Evolutionary conservation across 2,888 invertebrate species (phyloP), one percentile per base, ranked within the genome.

Genomic region (Leptopilina syphax): DNA sequence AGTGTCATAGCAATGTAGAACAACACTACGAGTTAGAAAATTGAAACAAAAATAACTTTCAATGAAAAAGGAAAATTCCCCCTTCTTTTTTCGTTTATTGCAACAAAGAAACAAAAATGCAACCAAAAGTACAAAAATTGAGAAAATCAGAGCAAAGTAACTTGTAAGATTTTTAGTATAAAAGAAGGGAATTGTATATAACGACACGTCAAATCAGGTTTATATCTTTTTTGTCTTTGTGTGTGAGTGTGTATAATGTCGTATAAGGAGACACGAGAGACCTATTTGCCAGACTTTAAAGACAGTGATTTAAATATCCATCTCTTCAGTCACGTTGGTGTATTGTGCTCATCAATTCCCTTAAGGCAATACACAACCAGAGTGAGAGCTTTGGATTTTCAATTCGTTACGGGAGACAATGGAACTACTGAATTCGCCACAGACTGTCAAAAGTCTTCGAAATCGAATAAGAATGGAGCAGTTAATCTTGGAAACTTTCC

Each of bases 341-440:
- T 57, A 73, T 73, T 73, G 73, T 73, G 57, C 50, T 24, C 34
- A 73, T 73, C 57, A 54, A 73, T 57, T 57, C 73, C 34, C 7
- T n/a, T 34, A 57, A 34, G 34, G 34, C 34, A 0, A 34, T 34
- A 34, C 34, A 70, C 34, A 70, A 54, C 34, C 34, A 34, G 34
- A 70, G 54, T 54, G 13, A 27, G 13, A 12, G 54, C 50, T 34
- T 70, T 54, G 54, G 63, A 66, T 82, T 80, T 80, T 73, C 77
- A 54, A 79, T 82, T 82, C 79, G 79, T 77, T 70, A 80, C 79
- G 73, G 7, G 47, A 65, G 44, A 68, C 54, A 70, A 60, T 70
- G 57, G 44, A 44, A 41, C 47, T 77, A 12, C 44, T 47, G 63
- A 54, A 77, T 79, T 79, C 77, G 77, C 65, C 65, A 68, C 77